phyloP scores from a whole-genome alignment of 2,113 vertebrate species.

The Gasterosteus aculeatus region DNA sequence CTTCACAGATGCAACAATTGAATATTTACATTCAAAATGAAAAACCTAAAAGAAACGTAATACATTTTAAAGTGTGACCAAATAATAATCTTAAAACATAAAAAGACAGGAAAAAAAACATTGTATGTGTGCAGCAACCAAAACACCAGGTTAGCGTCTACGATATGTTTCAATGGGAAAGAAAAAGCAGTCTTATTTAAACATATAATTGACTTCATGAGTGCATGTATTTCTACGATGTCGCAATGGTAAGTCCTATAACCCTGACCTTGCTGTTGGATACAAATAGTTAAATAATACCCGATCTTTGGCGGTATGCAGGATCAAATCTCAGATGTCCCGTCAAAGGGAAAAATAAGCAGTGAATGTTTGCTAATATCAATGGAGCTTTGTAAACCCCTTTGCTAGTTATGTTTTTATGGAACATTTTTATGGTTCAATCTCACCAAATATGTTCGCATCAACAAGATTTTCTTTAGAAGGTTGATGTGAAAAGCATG shows the following conservation, averaged over 20 bases:
- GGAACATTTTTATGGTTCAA: not conserved
- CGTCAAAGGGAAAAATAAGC: not conserved
- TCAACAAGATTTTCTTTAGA: not conserved
- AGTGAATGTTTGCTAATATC: not conserved
- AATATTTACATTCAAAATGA: conserved; percentile 49
- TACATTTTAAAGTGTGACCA: not conserved
- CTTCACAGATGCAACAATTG: conserved; percentile 49
- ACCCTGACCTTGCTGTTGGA: not conserved
- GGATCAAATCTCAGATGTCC: not conserved
- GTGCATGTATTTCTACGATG: not conserved
- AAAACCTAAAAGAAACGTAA: conserved; percentile 33
- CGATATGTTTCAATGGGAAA: not conserved
- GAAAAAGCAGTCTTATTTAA: not conserved
- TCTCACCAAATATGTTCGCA: not conserved
- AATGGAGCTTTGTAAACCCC: not conserved
- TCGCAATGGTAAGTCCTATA: not conserved
- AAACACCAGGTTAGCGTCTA: conserved; percentile 23
- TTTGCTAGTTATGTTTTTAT: conserved; percentile 1
- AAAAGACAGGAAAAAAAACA: not conserved
- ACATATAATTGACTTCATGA: not conserved
- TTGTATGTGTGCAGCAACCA: not conserved
- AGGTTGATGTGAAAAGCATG: not conserved
- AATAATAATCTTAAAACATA: conserved; percentile 1
- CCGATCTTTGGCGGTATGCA: conserved; percentile 1
- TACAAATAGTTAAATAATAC: not conserved